Evolutionary conservation across 37 sponge, comb jelly and placozoan species (phyloP).

Genomic region (Amphimedon queenslandica): DNA sequence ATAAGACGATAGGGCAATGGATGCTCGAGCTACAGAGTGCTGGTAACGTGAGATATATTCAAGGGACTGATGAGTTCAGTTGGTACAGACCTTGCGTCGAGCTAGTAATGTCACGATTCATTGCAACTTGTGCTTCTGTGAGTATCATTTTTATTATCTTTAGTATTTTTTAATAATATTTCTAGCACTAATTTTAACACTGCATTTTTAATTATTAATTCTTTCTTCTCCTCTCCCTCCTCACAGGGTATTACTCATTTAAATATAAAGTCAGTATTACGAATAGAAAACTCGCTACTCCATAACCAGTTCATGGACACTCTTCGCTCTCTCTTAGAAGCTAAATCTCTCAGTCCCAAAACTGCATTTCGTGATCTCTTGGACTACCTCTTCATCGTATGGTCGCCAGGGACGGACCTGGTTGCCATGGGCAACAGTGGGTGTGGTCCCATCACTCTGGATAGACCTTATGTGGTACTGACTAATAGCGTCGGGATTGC

Average conservation of each 20-base stretch:
- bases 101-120: conserved; percentile 53
- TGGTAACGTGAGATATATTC: conserved; percentile 60
- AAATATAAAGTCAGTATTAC: conserved; percentile 33
- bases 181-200: not conserved
- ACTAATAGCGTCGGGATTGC: conserved; percentile 57
- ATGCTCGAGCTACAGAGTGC: conserved; percentile 67
- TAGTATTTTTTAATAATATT: no score
- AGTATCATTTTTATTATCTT: no score
- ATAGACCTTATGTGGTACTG: conserved; percentile 11
- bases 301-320: conserved; percentile 24
- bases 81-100: conserved; percentile 72
- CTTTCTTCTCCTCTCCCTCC: not conserved
- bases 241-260: conserved; percentile 46
- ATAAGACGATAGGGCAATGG: conserved; percentile 13
- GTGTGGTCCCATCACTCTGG: not conserved
- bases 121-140: conserved; percentile 28
- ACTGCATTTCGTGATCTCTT: conserved; percentile 12
- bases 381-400: conserved; percentile 50
- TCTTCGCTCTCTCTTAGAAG: conserved; percentile 16
- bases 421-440: not conserved
- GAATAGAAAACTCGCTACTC: conserved; percentile 58
- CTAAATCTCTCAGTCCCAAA: not conserved
- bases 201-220: not conserved
- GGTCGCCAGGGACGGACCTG: conserved; percentile 21
- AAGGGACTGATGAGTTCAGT: conserved; percentile 29